A percentile compares a stretch with the other conserved stretches of the same genome.
phyloP scores from a whole-genome alignment of 2,888 invertebrate genomes.

The Xanthostigma xanthostigma region DNA sequence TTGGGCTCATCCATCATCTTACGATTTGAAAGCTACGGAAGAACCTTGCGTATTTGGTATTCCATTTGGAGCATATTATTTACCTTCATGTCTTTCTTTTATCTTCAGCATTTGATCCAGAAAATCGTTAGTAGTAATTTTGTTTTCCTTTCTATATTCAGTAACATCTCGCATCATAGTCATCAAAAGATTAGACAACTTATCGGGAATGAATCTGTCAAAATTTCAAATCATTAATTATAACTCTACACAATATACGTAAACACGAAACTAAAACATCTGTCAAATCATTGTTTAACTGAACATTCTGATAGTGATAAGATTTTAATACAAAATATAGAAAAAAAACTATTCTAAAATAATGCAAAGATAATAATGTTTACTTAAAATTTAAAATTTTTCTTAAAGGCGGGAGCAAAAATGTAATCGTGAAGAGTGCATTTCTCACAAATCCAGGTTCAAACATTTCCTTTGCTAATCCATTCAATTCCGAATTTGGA shows the following conservation, averaged over 20 bases:
- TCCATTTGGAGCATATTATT: conserved; percentile 3
- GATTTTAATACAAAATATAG: no score
- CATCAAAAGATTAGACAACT: conserved; percentile 19
- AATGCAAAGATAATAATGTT: no score
- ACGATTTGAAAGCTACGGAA: background rate
- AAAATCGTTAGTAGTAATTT: conserved; percentile 27
- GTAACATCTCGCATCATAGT: conserved; percentile 22
- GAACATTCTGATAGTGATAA: no score
- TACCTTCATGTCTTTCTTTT: conserved; percentile 12
- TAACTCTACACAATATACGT: no score
- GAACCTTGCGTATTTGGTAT: no score
- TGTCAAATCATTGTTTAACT: no score
- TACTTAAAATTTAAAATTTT: conserved; percentile 12
- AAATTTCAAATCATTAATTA: no score
- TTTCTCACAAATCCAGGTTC: conserved; percentile 10
- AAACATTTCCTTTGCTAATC: conserved; percentile 20
- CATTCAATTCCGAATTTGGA: conserved; percentile 19
- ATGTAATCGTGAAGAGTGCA: conserved; percentile 10
- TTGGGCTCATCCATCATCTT: background rate
- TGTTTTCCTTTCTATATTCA: conserved; percentile 24
- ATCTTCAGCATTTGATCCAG: conserved; percentile 26
- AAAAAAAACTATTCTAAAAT: background rate
- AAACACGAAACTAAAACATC: no score
- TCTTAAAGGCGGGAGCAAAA: conserved; percentile 18
- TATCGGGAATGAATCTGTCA: no score